These are phyloP conservation scores for Pseudochirops corinnae DNA, from an alignment of 2,797 vertebrate species.

Conservation along the genomic window DNA sequence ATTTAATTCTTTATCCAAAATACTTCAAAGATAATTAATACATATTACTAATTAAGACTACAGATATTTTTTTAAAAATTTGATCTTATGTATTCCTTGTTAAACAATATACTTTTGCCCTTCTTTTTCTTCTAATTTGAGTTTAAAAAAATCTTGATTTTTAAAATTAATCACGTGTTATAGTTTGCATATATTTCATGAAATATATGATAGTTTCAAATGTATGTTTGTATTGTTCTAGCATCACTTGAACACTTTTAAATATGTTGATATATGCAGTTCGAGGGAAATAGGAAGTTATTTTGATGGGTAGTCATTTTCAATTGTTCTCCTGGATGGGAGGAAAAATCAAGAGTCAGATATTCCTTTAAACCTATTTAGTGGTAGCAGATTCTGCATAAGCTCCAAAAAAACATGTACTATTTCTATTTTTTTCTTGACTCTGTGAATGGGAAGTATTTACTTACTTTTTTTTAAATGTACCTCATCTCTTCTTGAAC, in stretches of 20 bases:
- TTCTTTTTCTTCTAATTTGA: conserved; percentile 28
- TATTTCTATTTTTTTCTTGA: conserved; percentile 13
- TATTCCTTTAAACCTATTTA: conserved; percentile 49
- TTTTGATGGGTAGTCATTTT: conserved; percentile 71
- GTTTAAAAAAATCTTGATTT: not conserved
- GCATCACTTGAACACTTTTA: conserved; percentile 55
- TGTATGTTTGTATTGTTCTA: conserved; percentile 61
- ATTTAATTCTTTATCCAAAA: conserved; percentile 56
- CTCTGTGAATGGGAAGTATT: not conserved
- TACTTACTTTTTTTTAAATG: conserved; percentile 14
- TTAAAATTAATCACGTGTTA: conserved; percentile 28
- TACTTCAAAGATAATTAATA: conserved; percentile 48
- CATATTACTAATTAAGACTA: conserved; percentile 50
- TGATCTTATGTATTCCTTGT: conserved; percentile 59
- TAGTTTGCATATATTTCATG: conserved; percentile 59
- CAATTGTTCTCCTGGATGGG: conserved; percentile 58
- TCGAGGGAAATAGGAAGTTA: conserved; percentile 62
- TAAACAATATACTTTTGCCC: conserved; percentile 56
- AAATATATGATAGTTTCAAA: conserved; percentile 57
- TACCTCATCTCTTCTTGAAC: conserved; percentile 4
- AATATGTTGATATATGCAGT: conserved; percentile 73
- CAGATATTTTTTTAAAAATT: conserved; percentile 10
- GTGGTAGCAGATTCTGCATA: conserved; percentile 45
- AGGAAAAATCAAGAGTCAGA: conserved; percentile 55
- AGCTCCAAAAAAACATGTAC: conserved; percentile 7